A percentile compares a stretch with the other conserved stretches of the same genome.
Evolutionary conservation across 2,113 vertebrate genomes (phyloP).

Genomic region (Ahaetulla prasina): DNA sequence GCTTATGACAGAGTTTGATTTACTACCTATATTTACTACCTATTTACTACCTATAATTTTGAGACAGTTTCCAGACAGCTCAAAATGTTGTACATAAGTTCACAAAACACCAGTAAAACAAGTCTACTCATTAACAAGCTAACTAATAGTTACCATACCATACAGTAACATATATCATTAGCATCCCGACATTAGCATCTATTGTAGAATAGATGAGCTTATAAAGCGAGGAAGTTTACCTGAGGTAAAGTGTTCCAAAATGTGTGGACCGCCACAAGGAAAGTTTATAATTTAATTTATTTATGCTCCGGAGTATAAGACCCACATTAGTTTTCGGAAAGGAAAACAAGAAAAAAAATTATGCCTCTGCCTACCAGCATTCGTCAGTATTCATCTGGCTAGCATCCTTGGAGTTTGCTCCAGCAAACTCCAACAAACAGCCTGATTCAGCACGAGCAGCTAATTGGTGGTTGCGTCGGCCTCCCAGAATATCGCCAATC

Average conservation of each 20-base stretch:
- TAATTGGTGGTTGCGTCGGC: no score
- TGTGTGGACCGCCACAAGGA: background rate
- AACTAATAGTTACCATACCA: background rate
- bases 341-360: no score
- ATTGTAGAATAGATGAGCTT: background rate
- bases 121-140: background rate
- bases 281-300: background rate
- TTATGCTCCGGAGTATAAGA: background rate
- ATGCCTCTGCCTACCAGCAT: no score
- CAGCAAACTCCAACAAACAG: no score
- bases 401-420: no score
- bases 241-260: background rate
- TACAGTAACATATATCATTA: background rate
- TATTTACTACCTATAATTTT: background rate
- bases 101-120: background rate
- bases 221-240: background rate
- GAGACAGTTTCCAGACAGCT: background rate
- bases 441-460: no score
- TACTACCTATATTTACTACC: background rate
- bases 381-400: no score
- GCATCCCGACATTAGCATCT: background rate
- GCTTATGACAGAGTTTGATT: background rate
- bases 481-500: no score
- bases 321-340: no score
- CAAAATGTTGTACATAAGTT: background rate